A percentile compares a stretch with the other conserved stretches of the same genome.
Evolutionary conservation across 2,797 vertebrate genomes (phyloP).

Genomic region (Emys orbicularis): DNA sequence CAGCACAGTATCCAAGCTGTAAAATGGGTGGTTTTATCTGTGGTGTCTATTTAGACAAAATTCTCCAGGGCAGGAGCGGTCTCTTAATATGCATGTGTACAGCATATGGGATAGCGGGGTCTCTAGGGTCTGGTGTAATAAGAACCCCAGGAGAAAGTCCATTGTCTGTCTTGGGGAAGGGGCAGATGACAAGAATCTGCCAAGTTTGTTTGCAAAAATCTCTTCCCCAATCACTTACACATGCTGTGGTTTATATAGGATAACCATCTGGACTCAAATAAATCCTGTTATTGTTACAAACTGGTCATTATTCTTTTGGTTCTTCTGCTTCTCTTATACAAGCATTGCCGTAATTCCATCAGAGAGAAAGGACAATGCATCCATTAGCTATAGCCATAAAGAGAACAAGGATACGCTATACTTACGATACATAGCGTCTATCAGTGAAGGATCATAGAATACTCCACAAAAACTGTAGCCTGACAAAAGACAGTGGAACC

Average conservation of each 20-base stretch:
- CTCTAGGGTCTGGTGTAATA: not conserved
- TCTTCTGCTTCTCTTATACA: not conserved
- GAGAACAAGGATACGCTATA: rapidly evolving
- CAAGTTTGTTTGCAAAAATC: not conserved
- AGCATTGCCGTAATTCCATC: not conserved
- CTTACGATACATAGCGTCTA: rapidly evolving
- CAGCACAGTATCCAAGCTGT: not conserved
- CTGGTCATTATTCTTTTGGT: not conserved
- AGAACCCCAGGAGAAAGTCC: not conserved
- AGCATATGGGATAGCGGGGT: not conserved
- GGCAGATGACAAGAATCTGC: not conserved
- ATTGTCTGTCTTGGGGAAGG: not conserved
- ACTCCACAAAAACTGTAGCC: not conserved
- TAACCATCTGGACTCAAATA: not conserved
- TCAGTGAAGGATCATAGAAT: not conserved
- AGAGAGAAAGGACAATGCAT: rapidly evolving
- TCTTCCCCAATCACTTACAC: not conserved
- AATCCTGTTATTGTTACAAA: not conserved
- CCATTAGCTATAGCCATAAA: rapidly evolving
- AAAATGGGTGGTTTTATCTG: not conserved
- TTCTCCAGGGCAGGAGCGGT: not conserved
- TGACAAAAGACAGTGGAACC: not conserved
- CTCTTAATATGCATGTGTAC: not conserved
- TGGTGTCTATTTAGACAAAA: not conserved
- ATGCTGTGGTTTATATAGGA: not conserved